Base-by-base conservation (phyloP, 35 echinoderm and acorn worm genomes). In the Apostichopus parvimensis region DNA sequence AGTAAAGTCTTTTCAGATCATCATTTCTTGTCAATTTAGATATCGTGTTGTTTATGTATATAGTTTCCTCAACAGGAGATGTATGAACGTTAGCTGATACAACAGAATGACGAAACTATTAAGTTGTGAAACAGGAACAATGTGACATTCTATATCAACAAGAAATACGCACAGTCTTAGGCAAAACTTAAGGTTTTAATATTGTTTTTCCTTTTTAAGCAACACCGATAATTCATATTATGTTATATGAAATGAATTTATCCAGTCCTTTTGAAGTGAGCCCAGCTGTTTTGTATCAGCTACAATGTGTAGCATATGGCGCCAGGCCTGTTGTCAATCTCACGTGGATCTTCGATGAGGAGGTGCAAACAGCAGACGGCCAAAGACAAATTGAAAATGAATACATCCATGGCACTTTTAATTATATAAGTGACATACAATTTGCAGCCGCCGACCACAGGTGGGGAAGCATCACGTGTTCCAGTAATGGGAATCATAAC, bases 291-390 rank as follows among this genome's bases (percentile, higher is more conserved):
- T 3, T 5, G 10, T 84, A 58, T 52, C 15, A 15, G 5, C 21
- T 84, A 58, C 54, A n/a, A 54, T 84, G 81, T 54, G 54, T 84
- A 53, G 81, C 81, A 53, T 84, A 58, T 6, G 81, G 81, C 18
- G 55, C 81, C 10, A 84, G 53, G n/a, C 53, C 56, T 58, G 15
- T 55, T 84, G 53, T 84, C 10, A 18, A 84, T 54, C 81, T 84
- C 23, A 59, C 15, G 9, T 84, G 81, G 55, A 58, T 20, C 5
- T 56, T 84, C 18, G 81, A 59, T n/a, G 17, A 20, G 5, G 21
- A 21, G 0, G 0, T 18, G 3, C 54, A 20, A 12, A 59, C 20
- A 9, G 23, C 8, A 14, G 9, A 57, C 6, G 58, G 58, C 55
- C 28, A 25, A 4, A 21, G 20, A n/a, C 81, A 58, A 24, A 24